Conservation (phyloP, 2,113 vertebrate species). For the Grammomys dolichurus region DNA sequence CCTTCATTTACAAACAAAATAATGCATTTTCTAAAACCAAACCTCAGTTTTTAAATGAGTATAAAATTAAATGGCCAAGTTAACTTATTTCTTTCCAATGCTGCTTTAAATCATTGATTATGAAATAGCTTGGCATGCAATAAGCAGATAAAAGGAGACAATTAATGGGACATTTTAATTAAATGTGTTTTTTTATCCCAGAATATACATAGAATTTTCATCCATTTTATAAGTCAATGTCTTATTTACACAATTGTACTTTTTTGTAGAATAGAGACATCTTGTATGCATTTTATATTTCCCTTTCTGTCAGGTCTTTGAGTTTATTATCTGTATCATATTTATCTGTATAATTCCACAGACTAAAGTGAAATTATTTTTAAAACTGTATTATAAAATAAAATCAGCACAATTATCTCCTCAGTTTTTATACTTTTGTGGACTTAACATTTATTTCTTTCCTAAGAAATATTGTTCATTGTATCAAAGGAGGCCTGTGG, state of each 20-base stretch:
- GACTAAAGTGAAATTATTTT: constrained; percentile 48
- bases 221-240: constrained; percentile 25
- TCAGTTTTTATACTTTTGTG: neutral
- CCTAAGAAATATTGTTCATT: neutral
- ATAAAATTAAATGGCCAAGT: constrained; percentile 7
- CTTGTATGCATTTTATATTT: constrained; percentile 3
- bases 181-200: neutral
- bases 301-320: neutral
- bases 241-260: neutral
- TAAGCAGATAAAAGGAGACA: neutral
- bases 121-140: neutral
- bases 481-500: neutral
- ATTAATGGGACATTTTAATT: constrained; percentile 34
- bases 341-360: neutral
- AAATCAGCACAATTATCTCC: neutral
- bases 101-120: constrained; percentile 1
- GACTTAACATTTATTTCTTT: neutral
- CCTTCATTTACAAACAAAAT: constrained; percentile 14
- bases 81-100: neutral
- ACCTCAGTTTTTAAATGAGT: constrained; percentile 7
- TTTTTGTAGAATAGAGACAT: neutral
- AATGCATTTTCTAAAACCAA: constrained; percentile 17
- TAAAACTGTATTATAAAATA: neutral
- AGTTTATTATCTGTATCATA: constrained; percentile 29
- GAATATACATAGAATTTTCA: neutral